phyloP scores from a whole-genome alignment of 2,888 invertebrate species.

The Tetranychus piercei region DNA sequence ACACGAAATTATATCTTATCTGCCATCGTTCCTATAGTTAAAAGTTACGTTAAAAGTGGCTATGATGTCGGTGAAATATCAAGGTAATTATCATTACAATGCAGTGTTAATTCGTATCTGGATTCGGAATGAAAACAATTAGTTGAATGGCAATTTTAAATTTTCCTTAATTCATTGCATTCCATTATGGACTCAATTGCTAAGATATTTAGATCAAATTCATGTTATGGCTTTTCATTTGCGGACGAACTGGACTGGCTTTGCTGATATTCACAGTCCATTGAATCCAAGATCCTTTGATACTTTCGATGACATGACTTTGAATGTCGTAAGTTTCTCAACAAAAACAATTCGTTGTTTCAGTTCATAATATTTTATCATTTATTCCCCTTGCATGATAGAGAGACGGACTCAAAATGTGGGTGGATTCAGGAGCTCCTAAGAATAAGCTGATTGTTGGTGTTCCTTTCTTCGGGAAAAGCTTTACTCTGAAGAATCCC shows the following conservation, averaged over 20 bases:
- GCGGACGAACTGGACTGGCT: slow-evolving; percentile 54
- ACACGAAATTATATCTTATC: slow-evolving; percentile 64
- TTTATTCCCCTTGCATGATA: slow-evolving; percentile 30
- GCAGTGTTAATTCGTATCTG: slow-evolving; percentile 52
- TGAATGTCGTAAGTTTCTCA: slow-evolving; percentile 55
- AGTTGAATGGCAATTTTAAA: not conserved
- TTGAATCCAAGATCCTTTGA: slow-evolving; percentile 59
- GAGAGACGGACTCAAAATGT: slow-evolving; percentile 70
- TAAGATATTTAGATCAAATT: slow-evolving; percentile 25
- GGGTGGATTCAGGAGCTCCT: slow-evolving; percentile 74
- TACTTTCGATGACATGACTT: slow-evolving; percentile 68
- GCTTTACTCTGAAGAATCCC: slow-evolving; percentile 63
- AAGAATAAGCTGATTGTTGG: slow-evolving; percentile 70
- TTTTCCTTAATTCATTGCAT: slow-evolving; percentile 5
- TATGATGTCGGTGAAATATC: slow-evolving; percentile 59
- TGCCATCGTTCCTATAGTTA: slow-evolving; percentile 70
- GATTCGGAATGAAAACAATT: not conserved
- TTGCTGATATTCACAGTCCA: slow-evolving; percentile 72
- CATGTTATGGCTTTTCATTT: slow-evolving; percentile 28
- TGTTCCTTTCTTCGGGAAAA: slow-evolving; percentile 70
- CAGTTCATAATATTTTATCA: not conserved
- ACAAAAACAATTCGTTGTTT: not conserved
- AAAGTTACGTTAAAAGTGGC: slow-evolving; percentile 66
- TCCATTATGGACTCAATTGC: too few relatives aligned
- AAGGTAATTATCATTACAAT: slow-evolving; percentile 15